Conservation (phyloP, 2,113 vertebrate genomes). For the Nothoprocta pentlandii region DNA sequence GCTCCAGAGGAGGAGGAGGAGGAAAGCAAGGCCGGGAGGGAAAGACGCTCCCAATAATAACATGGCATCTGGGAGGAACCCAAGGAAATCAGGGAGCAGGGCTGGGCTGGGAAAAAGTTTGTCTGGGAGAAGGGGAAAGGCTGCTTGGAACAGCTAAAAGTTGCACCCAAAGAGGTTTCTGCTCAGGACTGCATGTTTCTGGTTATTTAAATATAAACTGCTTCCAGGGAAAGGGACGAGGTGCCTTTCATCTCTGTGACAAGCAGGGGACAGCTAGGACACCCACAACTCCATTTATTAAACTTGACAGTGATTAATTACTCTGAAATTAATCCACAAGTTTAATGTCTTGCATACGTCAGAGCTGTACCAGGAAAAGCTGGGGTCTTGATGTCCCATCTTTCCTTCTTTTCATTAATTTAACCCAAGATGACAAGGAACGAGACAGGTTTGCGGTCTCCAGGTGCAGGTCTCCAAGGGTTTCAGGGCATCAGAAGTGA, state of each 20-base stretch:
- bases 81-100: not conserved
- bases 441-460: not conserved
- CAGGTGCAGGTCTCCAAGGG: not conserved
- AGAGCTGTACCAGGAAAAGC: not conserved
- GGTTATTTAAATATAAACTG: not conserved
- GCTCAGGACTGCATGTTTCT: not conserved
- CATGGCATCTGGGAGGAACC: conserved; percentile 63
- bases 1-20: conserved; percentile 56
- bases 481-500: conserved; percentile 57
- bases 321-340: not conserved
- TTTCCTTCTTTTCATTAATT: not conserved
- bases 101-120: not conserved
- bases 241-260: not conserved
- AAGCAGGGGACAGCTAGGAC: not conserved
- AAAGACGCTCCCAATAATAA: conserved; percentile 49
- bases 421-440: conserved; percentile 1
- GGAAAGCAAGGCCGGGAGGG: conserved; percentile 64
- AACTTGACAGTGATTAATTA: conserved; percentile 15
- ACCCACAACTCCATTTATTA: not conserved
- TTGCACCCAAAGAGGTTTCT: not conserved
- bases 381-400: not conserved
- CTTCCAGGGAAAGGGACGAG: not conserved
- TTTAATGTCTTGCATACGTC: not conserved
- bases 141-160: accelerated
- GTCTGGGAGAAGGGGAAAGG: not conserved